These are phyloP conservation scores for Epinephelus cyanopodus DNA, from an alignment of 2,113 vertebrate genomes.

Conservation along the genomic window DNA sequence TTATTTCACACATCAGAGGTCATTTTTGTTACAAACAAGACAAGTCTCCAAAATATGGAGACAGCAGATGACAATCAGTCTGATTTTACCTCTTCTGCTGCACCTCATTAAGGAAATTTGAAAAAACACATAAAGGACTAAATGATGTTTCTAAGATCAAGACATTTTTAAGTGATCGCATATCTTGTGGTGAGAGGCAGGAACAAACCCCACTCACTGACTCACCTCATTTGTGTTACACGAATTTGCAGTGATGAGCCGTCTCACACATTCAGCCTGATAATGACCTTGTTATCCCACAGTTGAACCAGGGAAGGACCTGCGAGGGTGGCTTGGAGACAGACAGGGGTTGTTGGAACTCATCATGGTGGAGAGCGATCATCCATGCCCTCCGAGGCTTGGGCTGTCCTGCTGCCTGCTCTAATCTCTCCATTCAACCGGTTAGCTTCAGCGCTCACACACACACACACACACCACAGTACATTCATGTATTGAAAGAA, in stretches of 20 bases:
- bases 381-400: constrained; percentile 22
- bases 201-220: constrained; percentile 7
- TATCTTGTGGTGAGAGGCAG: background rate
- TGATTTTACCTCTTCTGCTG: constrained; percentile 3
- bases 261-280: constrained; percentile 45
- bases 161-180: background rate
- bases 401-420: constrained; percentile 28
- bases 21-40: background rate
- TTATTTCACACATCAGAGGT: background rate
- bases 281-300: constrained; percentile 44
- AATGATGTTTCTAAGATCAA: background rate
- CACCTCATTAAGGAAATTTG: background rate
- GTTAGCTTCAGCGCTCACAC: background rate
- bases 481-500: background rate
- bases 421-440: constrained; percentile 24
- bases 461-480: background rate
- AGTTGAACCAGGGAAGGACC: constrained; percentile 19
- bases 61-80: constrained; percentile 1
- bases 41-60: background rate
- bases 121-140: background rate
- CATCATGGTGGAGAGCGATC: constrained; percentile 46
- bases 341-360: constrained; percentile 47
- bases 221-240: constrained; percentile 21
- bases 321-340: constrained; percentile 60
- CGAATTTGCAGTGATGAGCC: constrained; percentile 27